A percentile compares a stretch with the other conserved stretches of the same genome.
phyloP scores from a whole-genome alignment of 2,888 invertebrate genomes.

The Eupsilia transversa region DNA sequence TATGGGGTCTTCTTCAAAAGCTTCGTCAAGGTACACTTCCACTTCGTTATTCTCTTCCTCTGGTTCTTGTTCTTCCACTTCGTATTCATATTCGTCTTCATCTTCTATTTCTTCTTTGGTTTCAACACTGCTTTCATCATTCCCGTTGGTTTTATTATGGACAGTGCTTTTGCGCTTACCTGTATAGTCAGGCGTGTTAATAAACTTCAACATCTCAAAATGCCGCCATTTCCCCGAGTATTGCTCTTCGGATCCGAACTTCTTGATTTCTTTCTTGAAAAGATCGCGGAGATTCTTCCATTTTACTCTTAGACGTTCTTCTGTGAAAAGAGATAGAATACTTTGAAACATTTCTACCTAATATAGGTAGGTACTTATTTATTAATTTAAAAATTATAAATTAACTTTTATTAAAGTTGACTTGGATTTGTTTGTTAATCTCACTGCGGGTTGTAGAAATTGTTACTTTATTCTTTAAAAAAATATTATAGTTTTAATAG shows the following conservation, averaged over 20 bases:
- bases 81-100: constrained; percentile 40
- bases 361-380: too few species aligned
- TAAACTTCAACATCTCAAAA: constrained; percentile 71
- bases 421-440: neutral
- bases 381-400: neutral
- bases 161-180: neutral
- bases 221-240: constrained; percentile 77
- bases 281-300: constrained; percentile 80
- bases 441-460: neutral
- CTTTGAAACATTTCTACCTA: neutral
- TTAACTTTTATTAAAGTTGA: neutral
- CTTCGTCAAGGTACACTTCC: constrained; percentile 45
- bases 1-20: constrained; percentile 62
- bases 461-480: neutral
- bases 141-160: constrained; percentile 3
- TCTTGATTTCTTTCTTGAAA: constrained; percentile 73
- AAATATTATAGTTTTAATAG: neutral
- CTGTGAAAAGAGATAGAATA: constrained; percentile 66
- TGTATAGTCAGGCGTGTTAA: constrained; percentile 39
- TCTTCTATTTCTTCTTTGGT: constrained; percentile 44
- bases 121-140: constrained; percentile 41
- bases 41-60: constrained; percentile 43
- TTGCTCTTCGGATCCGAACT: constrained; percentile 54
- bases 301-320: constrained; percentile 71
- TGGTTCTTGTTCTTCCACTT: constrained; percentile 36